Evolutionary conservation across 2,888 invertebrate species (phyloP), one percentile per base, ranked within the genome.

Genomic region (Tortricodes alternella): DNA sequence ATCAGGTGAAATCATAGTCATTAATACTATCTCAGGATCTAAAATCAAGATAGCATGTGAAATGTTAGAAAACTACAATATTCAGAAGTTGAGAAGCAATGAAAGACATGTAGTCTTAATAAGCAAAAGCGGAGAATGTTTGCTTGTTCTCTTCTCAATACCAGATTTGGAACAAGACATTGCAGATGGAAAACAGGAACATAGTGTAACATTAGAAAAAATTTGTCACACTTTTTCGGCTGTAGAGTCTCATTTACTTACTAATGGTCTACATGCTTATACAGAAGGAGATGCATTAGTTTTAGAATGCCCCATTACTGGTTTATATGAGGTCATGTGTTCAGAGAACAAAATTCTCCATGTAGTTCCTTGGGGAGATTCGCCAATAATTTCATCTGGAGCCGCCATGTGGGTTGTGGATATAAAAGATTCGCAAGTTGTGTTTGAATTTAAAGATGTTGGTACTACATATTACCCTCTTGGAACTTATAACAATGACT

Each of bases 111-210:
- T 89, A 34, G 60, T 74, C 59, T 68, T 90, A 23, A 62, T 79
- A 9, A 89, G 82, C 68, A 82, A 85, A 68, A 76, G 82, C 71
- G 83, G 84, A 13, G 88, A 89, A 63, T 70, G 67, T 6, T 75
- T 85, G 32, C 37, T 59, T 11, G 59, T 64, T 19, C 73, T 81
- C 15, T 69, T 69, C 37, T 65, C 61, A 16, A 53, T 62, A 15
- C 62, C 74, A 44, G 76, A 81, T 24, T 52, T 89, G 21, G 50
- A 62, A 32, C 53, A 66, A 37, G 71, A 74, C 61, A 65, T 85
- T 29, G 53, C 56, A 18, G 68, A 72, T 41, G 72, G 70, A 34
- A 39, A 62, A 39, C 51, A 59, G 43, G 74, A 80, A 57, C 27
- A 81, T 13, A 59, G 53, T 34, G 64, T 80, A 4, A 59, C 66